A percentile compares a stretch with the other conserved stretches of the same genome.
Evolutionary conservation across 2,888 invertebrate genomes (phyloP).

Genomic region (Eudasyphora cyanicolor): DNA sequence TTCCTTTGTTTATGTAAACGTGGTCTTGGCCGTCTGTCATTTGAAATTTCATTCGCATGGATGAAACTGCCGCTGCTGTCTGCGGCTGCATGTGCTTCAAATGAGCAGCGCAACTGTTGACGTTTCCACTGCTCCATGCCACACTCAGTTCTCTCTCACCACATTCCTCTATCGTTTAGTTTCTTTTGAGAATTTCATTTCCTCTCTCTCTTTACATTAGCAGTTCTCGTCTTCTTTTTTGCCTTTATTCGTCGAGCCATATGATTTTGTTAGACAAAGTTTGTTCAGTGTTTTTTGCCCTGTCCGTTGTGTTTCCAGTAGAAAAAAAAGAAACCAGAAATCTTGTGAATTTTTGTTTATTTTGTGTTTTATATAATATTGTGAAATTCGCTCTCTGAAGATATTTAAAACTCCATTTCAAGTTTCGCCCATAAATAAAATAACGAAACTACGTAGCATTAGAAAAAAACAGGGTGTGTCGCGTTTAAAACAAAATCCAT

Average conservation of each 20-base stretch:
- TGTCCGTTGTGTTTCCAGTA: not conserved
- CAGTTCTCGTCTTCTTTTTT: not conserved
- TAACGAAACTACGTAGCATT: not conserved
- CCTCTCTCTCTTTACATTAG: not conserved
- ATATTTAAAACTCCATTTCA: not conserved
- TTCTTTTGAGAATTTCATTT: not conserved
- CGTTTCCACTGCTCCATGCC: not conserved
- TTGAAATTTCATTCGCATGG: conserved; percentile 45
- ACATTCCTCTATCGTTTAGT: not conserved
- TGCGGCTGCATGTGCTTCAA: conserved; percentile 26
- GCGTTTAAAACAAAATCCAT: not conserved
- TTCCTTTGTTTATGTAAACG: conserved; percentile 41
- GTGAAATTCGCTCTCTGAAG: conserved; percentile 7
- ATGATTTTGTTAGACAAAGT: conserved; percentile 25
- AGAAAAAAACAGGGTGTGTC: conserved; percentile 21
- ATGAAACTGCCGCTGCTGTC: conserved; percentile 12
- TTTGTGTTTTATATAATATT: conserved; percentile 11
- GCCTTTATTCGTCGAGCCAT: conserved; percentile 25
- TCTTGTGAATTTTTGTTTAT: not conserved
- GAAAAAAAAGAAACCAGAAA: not conserved
- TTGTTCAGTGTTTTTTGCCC: too few species aligned
- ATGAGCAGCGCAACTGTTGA: conserved; percentile 51
- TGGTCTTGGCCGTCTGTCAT: conserved; percentile 32
- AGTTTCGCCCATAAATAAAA: not conserved
- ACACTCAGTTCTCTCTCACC: not conserved